Percentiles rank a stretch among this genome's conserved stretches.
These are phyloP conservation scores for Rhea pennata DNA, from an alignment of 2,113 vertebrate species.

Conservation along the genomic window DNA sequence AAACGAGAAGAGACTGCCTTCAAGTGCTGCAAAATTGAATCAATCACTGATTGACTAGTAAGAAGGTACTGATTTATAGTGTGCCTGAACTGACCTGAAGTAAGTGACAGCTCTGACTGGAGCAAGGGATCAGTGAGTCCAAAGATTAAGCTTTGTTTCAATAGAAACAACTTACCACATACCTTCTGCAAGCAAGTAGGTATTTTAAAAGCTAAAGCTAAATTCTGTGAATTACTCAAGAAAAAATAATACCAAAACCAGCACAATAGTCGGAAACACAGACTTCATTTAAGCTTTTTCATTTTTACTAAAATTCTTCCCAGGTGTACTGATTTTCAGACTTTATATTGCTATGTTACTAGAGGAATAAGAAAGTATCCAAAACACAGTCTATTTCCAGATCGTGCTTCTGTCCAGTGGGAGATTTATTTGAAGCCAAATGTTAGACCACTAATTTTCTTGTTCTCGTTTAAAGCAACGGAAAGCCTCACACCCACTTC, in stretches of 20 bases:
- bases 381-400: background rate
- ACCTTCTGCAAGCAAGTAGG: background rate
- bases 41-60: slow-evolving; percentile 50
- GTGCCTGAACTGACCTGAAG: slow-evolving; percentile 56
- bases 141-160: slow-evolving; percentile 62
- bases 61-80: slow-evolving; percentile 62
- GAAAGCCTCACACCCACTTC: background rate
- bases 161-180: background rate
- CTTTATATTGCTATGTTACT: background rate
- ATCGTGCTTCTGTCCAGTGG: background rate
- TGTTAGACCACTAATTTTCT: background rate
- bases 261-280: background rate
- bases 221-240: background rate
- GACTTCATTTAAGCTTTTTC: background rate
- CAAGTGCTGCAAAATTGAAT: slow-evolving; percentile 42
- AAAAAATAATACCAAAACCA: background rate
- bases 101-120: slow-evolving; percentile 55
- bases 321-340: background rate
- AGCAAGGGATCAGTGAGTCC: slow-evolving; percentile 47
- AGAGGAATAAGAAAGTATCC: background rate
- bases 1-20: slow-evolving; percentile 32
- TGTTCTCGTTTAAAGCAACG: background rate
- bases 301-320: slow-evolving; percentile 2
- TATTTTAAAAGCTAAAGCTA: slow-evolving; percentile 8
- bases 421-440: background rate